phyloP scores from a whole-genome alignment of 2,888 invertebrate genomes.

The Adela reaumurella region DNA sequence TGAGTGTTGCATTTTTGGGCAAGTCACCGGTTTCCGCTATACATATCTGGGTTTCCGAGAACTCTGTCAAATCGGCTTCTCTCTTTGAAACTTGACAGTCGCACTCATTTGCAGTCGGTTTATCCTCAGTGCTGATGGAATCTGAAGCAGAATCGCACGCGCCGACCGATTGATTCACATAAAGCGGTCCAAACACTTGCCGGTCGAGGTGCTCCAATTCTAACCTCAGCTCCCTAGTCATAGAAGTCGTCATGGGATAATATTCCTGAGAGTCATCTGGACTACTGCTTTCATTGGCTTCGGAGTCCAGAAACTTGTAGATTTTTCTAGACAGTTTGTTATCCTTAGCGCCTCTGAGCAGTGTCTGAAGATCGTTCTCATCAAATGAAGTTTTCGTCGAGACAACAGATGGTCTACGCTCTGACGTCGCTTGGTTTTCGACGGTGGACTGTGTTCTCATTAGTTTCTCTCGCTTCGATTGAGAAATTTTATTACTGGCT shows the following conservation, averaged over 20 bases:
- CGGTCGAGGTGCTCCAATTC: conserved; percentile 82
- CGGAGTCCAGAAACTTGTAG: conserved; percentile 25
- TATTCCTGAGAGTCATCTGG: conserved; percentile 81
- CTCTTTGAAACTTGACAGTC: conserved; percentile 13
- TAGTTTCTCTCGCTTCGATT: conserved; percentile 25
- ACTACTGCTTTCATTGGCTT: conserved; percentile 60
- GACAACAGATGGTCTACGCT: conserved; percentile 33
- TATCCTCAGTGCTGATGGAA: conserved; percentile 41
- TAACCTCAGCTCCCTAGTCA: conserved; percentile 76
- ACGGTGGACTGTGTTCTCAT: conserved; percentile 34
- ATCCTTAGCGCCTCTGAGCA: conserved; percentile 19
- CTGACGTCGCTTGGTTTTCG: conserved; percentile 27
- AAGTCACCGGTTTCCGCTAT: conserved; percentile 18
- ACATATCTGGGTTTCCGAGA: conserved; percentile 12
- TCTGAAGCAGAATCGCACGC: conserved; percentile 43
- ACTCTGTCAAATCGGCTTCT: conserved; percentile 12
- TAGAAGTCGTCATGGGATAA: conserved; percentile 83
- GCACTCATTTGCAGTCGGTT: conserved; percentile 22
- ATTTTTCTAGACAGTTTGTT: conserved; percentile 22
- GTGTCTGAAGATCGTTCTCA: conserved; percentile 21
- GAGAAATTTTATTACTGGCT: conserved; percentile 53
- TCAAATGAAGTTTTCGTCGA: conserved; percentile 35
- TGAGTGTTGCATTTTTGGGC: conserved; percentile 34
- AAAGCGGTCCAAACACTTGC: conserved; percentile 69
- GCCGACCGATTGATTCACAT: conserved; percentile 34